phyloP scores from a whole-genome alignment of 2,888 invertebrate genomes.

The Catocala fraxini region DNA sequence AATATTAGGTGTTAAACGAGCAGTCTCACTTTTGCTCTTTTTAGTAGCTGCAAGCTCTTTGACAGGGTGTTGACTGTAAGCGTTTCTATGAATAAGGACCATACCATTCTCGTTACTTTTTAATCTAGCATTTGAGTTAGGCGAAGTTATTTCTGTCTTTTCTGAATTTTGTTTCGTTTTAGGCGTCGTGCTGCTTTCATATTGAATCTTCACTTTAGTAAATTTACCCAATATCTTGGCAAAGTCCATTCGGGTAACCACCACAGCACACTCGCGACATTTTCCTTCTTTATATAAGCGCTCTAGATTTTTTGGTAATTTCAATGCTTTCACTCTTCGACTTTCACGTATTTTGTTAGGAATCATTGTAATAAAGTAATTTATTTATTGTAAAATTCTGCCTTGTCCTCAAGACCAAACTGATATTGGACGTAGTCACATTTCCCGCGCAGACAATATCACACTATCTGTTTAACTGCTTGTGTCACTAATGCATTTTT shows the following conservation, averaged over 20 bases:
- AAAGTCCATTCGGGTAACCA: constrained; percentile 83
- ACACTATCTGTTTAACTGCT: constrained; percentile 46
- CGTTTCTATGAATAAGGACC: constrained; percentile 72
- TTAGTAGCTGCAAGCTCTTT: constrained; percentile 60
- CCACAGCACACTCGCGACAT: constrained; percentile 81
- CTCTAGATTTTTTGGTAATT: constrained; percentile 75
- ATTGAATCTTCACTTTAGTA: constrained; percentile 84
- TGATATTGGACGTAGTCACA: constrained; percentile 72
- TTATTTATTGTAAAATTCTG: constrained; percentile 40
- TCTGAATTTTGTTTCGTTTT: constrained; percentile 63
- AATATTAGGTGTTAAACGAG: constrained; percentile 58
- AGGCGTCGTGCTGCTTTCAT: constrained; percentile 72
- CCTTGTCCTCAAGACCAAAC: constrained; percentile 50
- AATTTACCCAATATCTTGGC: constrained; percentile 84
- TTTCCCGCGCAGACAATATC: constrained; percentile 84
- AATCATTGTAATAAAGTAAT: constrained; percentile 64
- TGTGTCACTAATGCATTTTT: constrained; percentile 39
- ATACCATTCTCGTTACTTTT: constrained; percentile 84
- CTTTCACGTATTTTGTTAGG: constrained; percentile 72
- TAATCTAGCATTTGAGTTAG: constrained; percentile 66
- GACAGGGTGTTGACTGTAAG: constrained; percentile 70
- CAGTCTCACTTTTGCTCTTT: constrained; percentile 52
- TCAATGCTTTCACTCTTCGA: constrained; percentile 64
- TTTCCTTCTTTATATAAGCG: constrained; percentile 78
- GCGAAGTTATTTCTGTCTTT: constrained; percentile 47